Evolutionary conservation across 2,888 invertebrate genomes (phyloP), one percentile per base, ranked within the genome.

Genomic region (Drepana falcataria): DNA sequence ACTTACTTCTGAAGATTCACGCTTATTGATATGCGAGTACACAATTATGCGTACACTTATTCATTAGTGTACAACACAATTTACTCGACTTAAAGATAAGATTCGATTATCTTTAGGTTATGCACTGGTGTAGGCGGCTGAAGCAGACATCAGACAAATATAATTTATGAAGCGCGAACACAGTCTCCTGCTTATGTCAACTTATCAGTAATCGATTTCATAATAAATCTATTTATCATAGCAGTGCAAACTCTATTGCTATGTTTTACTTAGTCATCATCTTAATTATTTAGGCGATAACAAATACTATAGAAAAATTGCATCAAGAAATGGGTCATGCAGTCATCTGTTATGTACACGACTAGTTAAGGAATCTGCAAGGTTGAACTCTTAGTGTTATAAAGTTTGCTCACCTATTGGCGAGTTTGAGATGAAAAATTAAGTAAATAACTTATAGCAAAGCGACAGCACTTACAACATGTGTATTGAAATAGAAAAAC

Each of bases 281-380:
- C 35, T 48, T 48, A 37, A 53, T 40, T 53, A 41, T 47, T 34
- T 35, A 37, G 35, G 44, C 35, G 44, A 49, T 49, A 53, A n/a
- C 44, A 49, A 48, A 35, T 35, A 35, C 3, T 37, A n/a, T 6
- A 9, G 34, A 48, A 40, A 49, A 37, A 35, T 51, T 37, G 40
- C 44, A 51, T 48, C 54, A 48, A 51, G 47, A 54, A 54, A 54
- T 33, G 47, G 54, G 51, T 47, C 51, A 47, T 48, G 47, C 47
- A 9, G 44, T 49, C n/a, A 40, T 49, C 35, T 9, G 48, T 33
- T 44, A 33, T 49, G 40, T 40, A 49, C 47, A 47, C 33, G 35
- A 34, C 6, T 34, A 35, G 35, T 53, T 49, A 49, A 35, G 48
- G 44, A 4, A 37, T 37, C 2, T 35, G 34, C 35, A 49, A 49